Evolutionary conservation across 2,113 vertebrate species (phyloP).

Genomic region (Dicrurus megarhynchus): DNA sequence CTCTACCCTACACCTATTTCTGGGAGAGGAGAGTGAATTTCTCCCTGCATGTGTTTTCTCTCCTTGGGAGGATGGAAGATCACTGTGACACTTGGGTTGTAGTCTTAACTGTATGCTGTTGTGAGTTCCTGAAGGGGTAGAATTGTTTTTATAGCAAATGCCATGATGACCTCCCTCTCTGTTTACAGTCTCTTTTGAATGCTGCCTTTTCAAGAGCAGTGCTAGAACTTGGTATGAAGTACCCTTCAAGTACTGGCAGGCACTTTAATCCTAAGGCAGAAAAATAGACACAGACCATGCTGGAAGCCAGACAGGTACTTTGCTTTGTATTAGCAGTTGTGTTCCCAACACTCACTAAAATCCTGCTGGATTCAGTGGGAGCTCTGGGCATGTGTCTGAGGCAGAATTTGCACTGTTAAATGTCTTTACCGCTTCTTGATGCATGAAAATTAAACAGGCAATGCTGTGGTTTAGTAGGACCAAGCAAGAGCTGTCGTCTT

Average conservation of each 20-base stretch:
- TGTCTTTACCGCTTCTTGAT: fast-evolving
- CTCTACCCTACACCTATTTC: neutral
- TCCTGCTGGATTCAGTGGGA: neutral
- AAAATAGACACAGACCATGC: neutral
- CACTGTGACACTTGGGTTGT: neutral
- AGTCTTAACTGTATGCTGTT: neutral
- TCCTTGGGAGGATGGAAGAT: neutral
- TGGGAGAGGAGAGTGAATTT: neutral
- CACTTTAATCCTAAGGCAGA: neutral
- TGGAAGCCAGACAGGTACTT: neutral
- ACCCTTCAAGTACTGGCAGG: neutral
- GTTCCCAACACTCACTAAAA: neutral
- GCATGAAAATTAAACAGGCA: neutral
- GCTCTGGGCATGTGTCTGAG: neutral
- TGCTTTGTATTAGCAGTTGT: neutral
- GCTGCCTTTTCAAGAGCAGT: neutral
- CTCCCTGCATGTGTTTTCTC: neutral
- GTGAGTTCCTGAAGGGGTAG: neutral
- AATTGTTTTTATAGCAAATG: neutral
- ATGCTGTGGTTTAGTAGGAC: neutral
- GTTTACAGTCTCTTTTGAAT: neutral
- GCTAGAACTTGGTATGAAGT: neutral
- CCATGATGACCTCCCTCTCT: neutral
- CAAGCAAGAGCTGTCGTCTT: neutral
- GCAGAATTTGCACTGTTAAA: neutral